A percentile compares a stretch with the other conserved stretches of the same genome.
Conservation (phyloP, 2,888 invertebrate species). For the Drosophila tanythrix region DNA sequence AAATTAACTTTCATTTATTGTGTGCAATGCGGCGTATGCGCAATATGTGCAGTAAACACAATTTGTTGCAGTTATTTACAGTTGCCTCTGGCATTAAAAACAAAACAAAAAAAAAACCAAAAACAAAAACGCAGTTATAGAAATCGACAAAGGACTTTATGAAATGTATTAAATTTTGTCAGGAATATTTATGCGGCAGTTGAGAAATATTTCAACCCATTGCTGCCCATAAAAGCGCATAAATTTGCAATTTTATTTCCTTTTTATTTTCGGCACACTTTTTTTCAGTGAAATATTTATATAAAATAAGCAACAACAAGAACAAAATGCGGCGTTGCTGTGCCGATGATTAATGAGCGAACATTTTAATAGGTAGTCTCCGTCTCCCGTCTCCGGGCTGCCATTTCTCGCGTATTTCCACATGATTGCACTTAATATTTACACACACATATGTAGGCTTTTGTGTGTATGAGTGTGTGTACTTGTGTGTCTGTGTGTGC, state of each 20-base stretch:
- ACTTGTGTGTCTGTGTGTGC: neutral
- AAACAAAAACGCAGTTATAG: constrained; percentile 21
- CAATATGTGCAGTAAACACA: constrained; percentile 71
- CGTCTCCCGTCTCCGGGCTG: constrained; percentile 35
- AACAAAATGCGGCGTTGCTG: constrained; percentile 33
- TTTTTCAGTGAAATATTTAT: constrained; percentile 50
- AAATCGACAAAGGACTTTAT: constrained; percentile 60
- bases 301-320: constrained; percentile 59
- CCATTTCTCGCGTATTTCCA: constrained; percentile 72
- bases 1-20: constrained; percentile 59
- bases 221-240: constrained; percentile 68
- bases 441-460: constrained; percentile 34
- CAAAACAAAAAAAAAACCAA: neutral
- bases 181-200: constrained; percentile 61
- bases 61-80: constrained; percentile 67
- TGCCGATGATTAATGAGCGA: constrained; percentile 76
- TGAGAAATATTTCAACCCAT: constrained; percentile 56
- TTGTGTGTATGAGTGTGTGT: neutral
- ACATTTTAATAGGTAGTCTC: constrained; percentile 80
- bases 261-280: constrained; percentile 40
- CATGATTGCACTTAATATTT: constrained; percentile 76
- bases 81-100: constrained; percentile 24
- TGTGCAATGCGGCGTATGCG: constrained; percentile 71
- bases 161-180: constrained; percentile 65
- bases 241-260: constrained; percentile 68